phyloP scores from a whole-genome alignment of 2,797 vertebrate species.

The Sphaeramia orbicularis region DNA sequence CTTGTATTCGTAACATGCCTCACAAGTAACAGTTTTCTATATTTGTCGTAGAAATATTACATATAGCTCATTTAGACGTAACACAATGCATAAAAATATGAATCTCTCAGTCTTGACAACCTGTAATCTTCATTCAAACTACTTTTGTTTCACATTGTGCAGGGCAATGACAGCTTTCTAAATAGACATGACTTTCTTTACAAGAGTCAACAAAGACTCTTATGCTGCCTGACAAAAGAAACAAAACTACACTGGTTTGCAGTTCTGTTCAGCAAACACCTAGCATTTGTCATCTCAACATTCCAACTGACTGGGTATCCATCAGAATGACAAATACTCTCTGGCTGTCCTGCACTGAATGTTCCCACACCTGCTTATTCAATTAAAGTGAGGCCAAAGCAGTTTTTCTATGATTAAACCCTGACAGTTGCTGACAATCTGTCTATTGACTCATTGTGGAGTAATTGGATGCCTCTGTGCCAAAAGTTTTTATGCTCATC shows the following conservation, averaged over 20 bases:
- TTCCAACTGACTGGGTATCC: background rate
- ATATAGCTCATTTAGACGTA: background rate
- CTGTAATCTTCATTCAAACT: background rate
- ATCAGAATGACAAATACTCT: background rate
- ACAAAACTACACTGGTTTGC: background rate
- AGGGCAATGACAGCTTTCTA: background rate
- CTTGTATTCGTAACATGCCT: too few relatives aligned
- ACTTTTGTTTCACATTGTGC: too few relatives aligned
- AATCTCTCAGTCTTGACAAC: background rate
- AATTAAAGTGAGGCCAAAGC: constrained; percentile 8
- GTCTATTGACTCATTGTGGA: constrained; percentile 21
- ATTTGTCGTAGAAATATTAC: background rate
- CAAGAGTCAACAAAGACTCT: background rate
- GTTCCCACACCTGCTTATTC: constrained; percentile 12
- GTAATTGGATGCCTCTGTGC: constrained; percentile 4
- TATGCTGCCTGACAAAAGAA: background rate
- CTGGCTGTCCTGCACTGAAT: constrained; percentile 1
- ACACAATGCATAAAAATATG: background rate
- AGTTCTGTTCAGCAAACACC: background rate
- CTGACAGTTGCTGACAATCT: constrained; percentile 2
- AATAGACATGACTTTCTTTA: background rate
- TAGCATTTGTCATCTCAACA: constrained; percentile 1
- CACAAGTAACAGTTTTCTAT: too few relatives aligned
- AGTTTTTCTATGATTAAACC: constrained; percentile 16
- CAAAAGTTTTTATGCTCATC: constrained; percentile 2